Conservation (phyloP, 1,140 invertebrate genomes). For the Aporrectodea caliginosa region DNA sequence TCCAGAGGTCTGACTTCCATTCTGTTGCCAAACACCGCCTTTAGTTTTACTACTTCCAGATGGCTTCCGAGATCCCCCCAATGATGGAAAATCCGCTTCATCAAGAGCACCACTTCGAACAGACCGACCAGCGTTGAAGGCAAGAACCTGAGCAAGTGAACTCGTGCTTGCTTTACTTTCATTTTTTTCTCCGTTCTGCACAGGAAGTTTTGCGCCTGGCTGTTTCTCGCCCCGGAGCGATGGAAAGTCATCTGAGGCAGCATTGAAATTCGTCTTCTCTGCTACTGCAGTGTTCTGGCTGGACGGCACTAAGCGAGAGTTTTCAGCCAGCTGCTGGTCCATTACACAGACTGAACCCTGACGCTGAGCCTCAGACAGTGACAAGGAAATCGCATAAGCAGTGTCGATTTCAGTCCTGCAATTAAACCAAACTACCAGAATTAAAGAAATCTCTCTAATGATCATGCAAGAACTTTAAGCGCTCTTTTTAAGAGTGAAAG, state of each 20-base stretch:
- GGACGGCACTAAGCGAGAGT: background rate
- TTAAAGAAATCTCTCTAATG: too few relatives aligned
- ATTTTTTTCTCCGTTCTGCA: background rate
- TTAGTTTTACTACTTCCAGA: too few relatives aligned
- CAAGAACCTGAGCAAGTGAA: background rate
- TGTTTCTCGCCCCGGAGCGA: background rate
- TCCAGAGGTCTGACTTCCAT: too few relatives aligned
- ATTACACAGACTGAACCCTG: background rate
- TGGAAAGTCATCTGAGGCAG: background rate
- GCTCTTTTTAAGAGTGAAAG: too few relatives aligned
- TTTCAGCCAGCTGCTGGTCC: background rate
- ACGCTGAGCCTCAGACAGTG: background rate
- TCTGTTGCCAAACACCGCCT: too few relatives aligned
- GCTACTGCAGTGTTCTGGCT: background rate
- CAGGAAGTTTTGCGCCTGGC: background rate
- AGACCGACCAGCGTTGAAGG: background rate
- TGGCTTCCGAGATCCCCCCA: too few relatives aligned
- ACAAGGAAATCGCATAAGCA: background rate
- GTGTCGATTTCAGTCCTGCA: background rate
- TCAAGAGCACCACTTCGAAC: background rate
- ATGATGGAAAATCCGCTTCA: background rate
- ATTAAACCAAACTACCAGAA: too few relatives aligned
- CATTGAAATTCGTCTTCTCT: background rate
- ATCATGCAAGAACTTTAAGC: too few relatives aligned
- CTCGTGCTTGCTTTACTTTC: too few relatives aligned